Base-by-base conservation (phyloP, 1,140 invertebrate species). In the Steinernema feltiae region DNA sequence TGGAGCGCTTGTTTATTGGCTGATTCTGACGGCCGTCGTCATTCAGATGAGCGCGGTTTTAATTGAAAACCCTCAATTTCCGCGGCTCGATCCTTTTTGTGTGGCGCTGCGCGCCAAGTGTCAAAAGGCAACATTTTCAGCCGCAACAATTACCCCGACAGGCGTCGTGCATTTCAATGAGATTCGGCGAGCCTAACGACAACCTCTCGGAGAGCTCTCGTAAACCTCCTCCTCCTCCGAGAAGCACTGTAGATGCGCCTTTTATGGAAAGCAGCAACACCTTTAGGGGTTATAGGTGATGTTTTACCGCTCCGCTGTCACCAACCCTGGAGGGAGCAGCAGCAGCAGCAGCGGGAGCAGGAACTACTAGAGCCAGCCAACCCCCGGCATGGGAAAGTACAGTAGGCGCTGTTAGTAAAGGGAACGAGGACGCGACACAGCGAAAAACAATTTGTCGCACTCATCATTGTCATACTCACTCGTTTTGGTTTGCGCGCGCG, bases 121-220 rank as follows among this genome's bases (percentile, higher is more conserved):
- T n/a, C n/a, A 63, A 63, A 63, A 15, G 53, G 53, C 53, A 63
- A 63, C 53, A 63, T 63, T 63, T 63, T 63, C 53, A n/a, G n/a
- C n/a, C n/a, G 53, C 53, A 63, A 63, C 53, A 63, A 63, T 63
- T 27, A 15, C 7, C 24, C 7, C 53, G 53, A 63, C 53, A 63
- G 24, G 24, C 53, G 53, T 63, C 53, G 53, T 63, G 53, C 53
- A 63, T 63, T 63, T 63, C 24, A 63, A 63, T 63, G 53, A 63
- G 53, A 3, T 15, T 7, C 24, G 15, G 53, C 12, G 3, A 27
- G 53, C n/a, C n/a, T n/a, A n/a, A n/a, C n/a, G 15, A 21, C 24
- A 27, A 63, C 35, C 35, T 41, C 35, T 41, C 7, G 12, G 3
- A 63, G 53, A 63, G 7, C n/a, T 7, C 53, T 63, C 53, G 53